A percentile compares a stretch with the other conserved stretches of the same genome.
Conservation (phyloP, 2,797 vertebrate species). For the Ptychobarbus kaznakovi region DNA sequence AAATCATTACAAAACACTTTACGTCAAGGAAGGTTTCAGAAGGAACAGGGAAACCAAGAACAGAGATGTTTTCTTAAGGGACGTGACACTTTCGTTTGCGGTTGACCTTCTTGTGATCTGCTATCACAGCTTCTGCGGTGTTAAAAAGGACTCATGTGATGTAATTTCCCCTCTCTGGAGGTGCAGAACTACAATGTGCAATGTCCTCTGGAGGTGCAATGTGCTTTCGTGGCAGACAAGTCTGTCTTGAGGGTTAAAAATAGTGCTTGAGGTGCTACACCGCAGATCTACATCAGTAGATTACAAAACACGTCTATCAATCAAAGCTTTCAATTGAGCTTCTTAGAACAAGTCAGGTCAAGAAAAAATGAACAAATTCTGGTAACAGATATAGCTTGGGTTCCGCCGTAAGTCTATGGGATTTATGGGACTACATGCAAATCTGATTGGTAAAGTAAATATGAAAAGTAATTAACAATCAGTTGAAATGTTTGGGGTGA, state of each 20-base stretch:
- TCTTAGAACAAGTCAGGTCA: background rate
- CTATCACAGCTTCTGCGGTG: background rate
- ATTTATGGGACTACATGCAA: background rate
- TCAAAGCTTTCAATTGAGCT: background rate
- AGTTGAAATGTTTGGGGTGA: background rate
- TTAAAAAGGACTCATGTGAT: slow-evolving; percentile 39
- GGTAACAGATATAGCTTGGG: background rate
- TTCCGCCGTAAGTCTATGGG: background rate
- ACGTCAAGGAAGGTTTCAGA: background rate
- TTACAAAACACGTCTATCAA: background rate
- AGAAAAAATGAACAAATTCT: background rate
- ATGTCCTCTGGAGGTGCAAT: too few species aligned
- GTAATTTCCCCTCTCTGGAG: slow-evolving; percentile 7
- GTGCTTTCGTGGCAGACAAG: background rate
- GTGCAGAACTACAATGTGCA: background rate
- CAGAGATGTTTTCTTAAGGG: slow-evolving; percentile 11
- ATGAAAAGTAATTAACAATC: background rate
- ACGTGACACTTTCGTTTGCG: slow-evolving; percentile 9
- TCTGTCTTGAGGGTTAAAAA: slow-evolving; percentile 1
- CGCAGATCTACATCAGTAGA: background rate
- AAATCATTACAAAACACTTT: slow-evolving; percentile 38
- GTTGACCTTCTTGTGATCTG: background rate
- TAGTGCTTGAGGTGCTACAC: background rate
- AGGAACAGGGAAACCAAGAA: slow-evolving; percentile 19
- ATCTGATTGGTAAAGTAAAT: background rate